These are phyloP conservation scores for Ctenicera cuprea DNA, from an alignment of 2,888 invertebrate species.

Conservation along the genomic window DNA sequence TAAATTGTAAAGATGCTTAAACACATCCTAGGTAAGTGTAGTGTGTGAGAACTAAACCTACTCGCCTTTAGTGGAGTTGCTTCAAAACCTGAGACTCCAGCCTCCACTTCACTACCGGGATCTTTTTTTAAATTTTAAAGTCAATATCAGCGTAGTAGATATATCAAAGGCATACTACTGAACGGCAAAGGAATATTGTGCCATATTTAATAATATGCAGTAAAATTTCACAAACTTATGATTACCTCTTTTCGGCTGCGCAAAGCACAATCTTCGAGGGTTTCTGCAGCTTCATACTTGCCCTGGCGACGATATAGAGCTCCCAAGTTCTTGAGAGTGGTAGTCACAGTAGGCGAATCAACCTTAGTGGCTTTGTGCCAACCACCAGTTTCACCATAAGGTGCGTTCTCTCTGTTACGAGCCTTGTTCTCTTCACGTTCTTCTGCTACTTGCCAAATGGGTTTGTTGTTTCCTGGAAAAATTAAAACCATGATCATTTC, in stretches of 20 bases:
- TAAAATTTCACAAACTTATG: not conserved
- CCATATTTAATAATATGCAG: no score
- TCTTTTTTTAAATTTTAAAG: no score
- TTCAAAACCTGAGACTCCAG: no score
- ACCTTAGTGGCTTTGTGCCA: constrained; percentile 99
- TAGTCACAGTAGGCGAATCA: constrained; percentile 97
- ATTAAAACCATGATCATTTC: not conserved
- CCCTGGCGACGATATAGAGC: constrained; percentile 98
- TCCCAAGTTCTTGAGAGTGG: constrained; percentile 98
- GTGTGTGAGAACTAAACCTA: no score
- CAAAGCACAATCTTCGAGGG: constrained; percentile 97
- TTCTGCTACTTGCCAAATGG: constrained; percentile 99
- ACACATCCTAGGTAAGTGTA: no score
- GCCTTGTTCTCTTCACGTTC: constrained; percentile 97
- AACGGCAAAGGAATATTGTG: no score
- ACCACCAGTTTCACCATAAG: constrained; percentile 94
- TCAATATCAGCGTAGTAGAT: no score
- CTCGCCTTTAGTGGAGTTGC: no score
- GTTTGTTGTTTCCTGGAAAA: constrained; percentile 89
- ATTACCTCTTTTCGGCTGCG: constrained; percentile 95
- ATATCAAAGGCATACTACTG: no score
- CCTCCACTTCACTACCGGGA: no score
- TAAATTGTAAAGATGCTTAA: no score
- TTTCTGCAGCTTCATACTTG: constrained; percentile 99
- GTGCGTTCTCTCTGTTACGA: constrained; percentile 90